These are phyloP conservation scores for Euzophera pinguis DNA, from an alignment of 2,888 invertebrate species.

Conservation along the genomic window DNA sequence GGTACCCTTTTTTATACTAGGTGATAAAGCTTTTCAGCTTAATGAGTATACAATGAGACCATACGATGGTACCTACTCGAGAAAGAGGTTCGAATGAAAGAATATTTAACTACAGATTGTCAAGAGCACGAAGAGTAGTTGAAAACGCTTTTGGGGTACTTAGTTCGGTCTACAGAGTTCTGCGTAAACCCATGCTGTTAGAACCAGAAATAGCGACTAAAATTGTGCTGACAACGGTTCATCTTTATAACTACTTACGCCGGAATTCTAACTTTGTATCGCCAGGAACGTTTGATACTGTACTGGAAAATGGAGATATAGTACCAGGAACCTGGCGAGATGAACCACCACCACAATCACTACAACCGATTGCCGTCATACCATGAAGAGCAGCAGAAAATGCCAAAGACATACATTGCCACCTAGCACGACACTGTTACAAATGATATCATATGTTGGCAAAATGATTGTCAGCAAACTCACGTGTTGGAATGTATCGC, in stretches of 20 bases:
- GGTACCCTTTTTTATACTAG: conserved; percentile 19
- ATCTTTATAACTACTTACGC: too few species aligned
- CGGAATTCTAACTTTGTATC: too few species aligned
- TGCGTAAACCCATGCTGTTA: conserved; percentile 17
- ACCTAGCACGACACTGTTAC: conserved; percentile 27
- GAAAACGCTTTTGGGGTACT: conserved; percentile 23
- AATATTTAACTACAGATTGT: conserved; percentile 18
- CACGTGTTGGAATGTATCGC: conserved; percentile 24
- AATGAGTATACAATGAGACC: conserved; percentile 17
- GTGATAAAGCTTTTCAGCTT: conserved; percentile 19
- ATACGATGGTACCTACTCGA: conserved; percentile 11
- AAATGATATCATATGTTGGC: conserved; percentile 26
- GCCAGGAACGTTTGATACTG: conserved; percentile 23
- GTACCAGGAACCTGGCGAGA: conserved; percentile 29
- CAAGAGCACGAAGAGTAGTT: conserved; percentile 17
- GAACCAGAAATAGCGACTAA: conserved; percentile 15
- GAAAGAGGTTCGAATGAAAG: conserved; percentile 16
- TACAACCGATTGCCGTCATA: conserved; percentile 25
- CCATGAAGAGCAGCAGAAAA: conserved; percentile 26
- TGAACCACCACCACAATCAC: conserved; percentile 22
- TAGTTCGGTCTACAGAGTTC: conserved; percentile 15
- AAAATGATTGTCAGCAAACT: conserved; percentile 26
- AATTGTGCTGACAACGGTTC: background rate
- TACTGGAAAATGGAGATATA: conserved; percentile 23
- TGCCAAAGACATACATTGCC: conserved; percentile 24